Evolutionary conservation across 2,888 invertebrate genomes (phyloP), one percentile per base, ranked within the genome.

Genomic region (Temnothorax rugatulus): DNA sequence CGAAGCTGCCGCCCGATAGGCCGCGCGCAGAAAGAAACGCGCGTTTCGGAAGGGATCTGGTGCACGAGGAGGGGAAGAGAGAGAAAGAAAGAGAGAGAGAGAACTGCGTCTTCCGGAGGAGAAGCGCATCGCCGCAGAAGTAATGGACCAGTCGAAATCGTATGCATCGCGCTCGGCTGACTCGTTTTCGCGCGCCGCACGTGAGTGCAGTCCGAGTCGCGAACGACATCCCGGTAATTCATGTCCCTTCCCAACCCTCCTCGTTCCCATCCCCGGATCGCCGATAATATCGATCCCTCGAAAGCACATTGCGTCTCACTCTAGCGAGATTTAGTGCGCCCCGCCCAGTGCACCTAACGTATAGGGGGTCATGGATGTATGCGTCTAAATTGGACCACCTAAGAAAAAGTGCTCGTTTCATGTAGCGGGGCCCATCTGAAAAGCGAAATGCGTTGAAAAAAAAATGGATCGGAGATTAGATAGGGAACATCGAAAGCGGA

Each of bases 131-230:
- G 82, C 82, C 68, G 84, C 86, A 85, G 87, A 89, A 89, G 88
- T 88, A 89, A 91, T 89, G 89, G 87, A 87, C 86, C 81, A 86
- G 85, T 88, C 88, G 87, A 90, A 90, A 90, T 91, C 89, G 88
- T 90, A 88, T 90, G 88, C 88, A 87, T 83, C 84, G 81, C 61
- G 84, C 87, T 90, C 76, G 87, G 84, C 86, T 84, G 84, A 88
- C 89, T 90, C 87, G 90, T 91, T 91, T 86, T 91, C 88, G 86
- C 88, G 84, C 86, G 83, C 81, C 83, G 88, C 87, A 88, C 88
- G 89, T 90, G 89, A 90, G 86, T 84, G 54, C 44, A 84, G 89
- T 85, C 86, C 84, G 79, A 85, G 85, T 88, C 87, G 76, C 68
- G 73, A 77, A 82, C 57, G 88, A 88, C 90, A 64, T 86, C 87